Base-by-base conservation (phyloP, 2,113 vertebrate species). In the Leucosticte australis region DNA sequence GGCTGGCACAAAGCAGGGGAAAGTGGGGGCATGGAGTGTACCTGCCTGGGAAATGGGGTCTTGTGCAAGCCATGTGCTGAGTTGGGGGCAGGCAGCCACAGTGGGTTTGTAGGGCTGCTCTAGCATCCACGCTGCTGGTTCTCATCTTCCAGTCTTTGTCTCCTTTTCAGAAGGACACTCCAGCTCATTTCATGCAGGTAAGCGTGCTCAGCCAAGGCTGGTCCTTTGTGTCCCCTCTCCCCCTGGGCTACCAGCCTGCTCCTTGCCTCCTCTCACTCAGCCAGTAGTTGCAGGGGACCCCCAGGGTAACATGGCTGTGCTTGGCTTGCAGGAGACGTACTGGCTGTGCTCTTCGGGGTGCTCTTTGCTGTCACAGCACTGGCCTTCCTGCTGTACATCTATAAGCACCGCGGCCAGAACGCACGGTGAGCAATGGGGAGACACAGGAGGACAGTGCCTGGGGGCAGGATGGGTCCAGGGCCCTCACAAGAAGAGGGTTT, bases 271-370 rank as follows among this genome's bases (percentile, higher is more conserved):
- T 24, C 14, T 65, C 47, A 31, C 42, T 75, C 0, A 0, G 13
- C 13, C 2, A 6, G 4, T 0, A 65, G 63, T 28, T 0, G 0
- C 33, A 23, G 21, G 16, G 5, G 3, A 39, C 1, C 7, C 35
- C 30, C 26, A 19, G 6, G 7, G 20, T 83, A 74, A 87, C 1
- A 2, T 1, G 1, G 13, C 27, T 52, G 9, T 71, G 27, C n/a
- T 89, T 50, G 52, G 21, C 47, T 83, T 91, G 27, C 91, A 98
- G 98, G 98, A 44, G 97, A 98, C 3, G 95, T 98, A 76, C 83
- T 98, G 91, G 98, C 98, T 0, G 83, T 97, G 64, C 89, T 98
- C 62, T 98, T 98, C 0, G 98, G 98, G 42, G 83, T 97, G 46
- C 98, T 98, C 67, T 98, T 98, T 76, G 97, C 91, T 5, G 13